phyloP scores from a whole-genome alignment of 2,888 invertebrate genomes.

The Salticus scenicus region DNA sequence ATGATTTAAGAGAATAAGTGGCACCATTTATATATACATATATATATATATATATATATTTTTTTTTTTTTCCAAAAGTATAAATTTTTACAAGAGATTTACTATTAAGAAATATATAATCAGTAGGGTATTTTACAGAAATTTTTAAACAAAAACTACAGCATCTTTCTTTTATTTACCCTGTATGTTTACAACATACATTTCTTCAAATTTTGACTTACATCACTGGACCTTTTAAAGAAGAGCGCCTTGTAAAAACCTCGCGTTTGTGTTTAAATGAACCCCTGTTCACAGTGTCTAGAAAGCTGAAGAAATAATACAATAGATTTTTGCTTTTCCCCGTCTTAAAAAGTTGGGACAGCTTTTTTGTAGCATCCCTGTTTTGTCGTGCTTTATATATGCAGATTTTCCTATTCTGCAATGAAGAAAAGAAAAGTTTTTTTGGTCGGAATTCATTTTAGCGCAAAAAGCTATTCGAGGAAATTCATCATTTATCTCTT shows the following conservation, averaged over 20 bases:
- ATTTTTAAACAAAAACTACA: too few relatives aligned
- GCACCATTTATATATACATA: too few relatives aligned
- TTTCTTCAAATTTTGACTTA: too few relatives aligned
- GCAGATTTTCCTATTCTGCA: slow-evolving; percentile 47
- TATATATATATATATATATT: too few relatives aligned
- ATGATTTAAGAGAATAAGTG: too few relatives aligned
- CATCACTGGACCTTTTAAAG: slow-evolving; percentile 16
- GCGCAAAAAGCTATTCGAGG: slow-evolving; percentile 46
- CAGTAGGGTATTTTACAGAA: too few relatives aligned
- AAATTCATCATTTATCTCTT: slow-evolving; percentile 38
- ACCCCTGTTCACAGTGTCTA: slow-evolving; percentile 22
- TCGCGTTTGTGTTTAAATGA: slow-evolving; percentile 46
- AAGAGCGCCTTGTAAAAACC: neutral
- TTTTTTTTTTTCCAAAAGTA: too few relatives aligned
- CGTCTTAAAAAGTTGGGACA: slow-evolving; percentile 29
- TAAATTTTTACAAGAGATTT: too few relatives aligned
- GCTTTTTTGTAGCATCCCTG: slow-evolving; percentile 5
- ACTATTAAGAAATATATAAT: too few relatives aligned
- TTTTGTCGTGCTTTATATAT: slow-evolving; percentile 59
- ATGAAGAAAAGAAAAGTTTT: slow-evolving; percentile 10
- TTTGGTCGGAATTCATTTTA: slow-evolving; percentile 14
- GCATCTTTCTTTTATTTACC: too few relatives aligned
- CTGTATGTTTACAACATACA: too few relatives aligned
- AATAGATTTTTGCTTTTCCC: slow-evolving; percentile 24
- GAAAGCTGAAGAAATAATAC: slow-evolving; percentile 34